Base-by-base conservation (phyloP, 2,888 invertebrate genomes). In the Antheraea yamamai region DNA sequence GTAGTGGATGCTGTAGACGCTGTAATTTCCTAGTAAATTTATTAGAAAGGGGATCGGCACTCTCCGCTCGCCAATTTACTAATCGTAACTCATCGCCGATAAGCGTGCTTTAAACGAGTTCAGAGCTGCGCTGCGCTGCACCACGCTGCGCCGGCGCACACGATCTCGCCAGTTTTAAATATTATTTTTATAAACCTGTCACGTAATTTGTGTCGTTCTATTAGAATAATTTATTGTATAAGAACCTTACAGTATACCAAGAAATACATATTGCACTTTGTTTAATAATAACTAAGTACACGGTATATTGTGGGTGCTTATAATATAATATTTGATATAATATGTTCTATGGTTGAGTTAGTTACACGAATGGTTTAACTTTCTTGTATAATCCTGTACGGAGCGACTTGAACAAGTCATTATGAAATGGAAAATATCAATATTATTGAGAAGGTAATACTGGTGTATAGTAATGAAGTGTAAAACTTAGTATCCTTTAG, bases 31-130 rank as follows among this genome's bases (percentile, higher is more conserved):
- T 78, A 83, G 82, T 81, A 86, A 88, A 91, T 92, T 92, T 92
- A 92, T 92, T 91, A 89, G 89, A 90, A 88, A 88, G 85, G 83
- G 84, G 88, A 85, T 89, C 88, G 88, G 87, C 86, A 87, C 87
- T 85, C 89, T 85, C 88, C 89, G 87, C 90, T 90, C 88, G 89
- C 90, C 91, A 91, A 92, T 91, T 91, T 89, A 88, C 89, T 91
- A 91, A 91, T 92, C 92, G 91, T 92, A 92, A 92, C 88, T 92
- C 92, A 92, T 92, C 92, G 87, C 80, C 87, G 90, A 91, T 91
- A 90, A 89, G 87, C 86, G 84, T 78, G 78, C 84, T 83, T 85
- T 84, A 85, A 86, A 83, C 78, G 78, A 79, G 78, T 75, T 75
- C 76, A 35, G 72, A 52, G 74, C 73, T 76, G 39, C 75, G 68